Base-by-base conservation (phyloP, 2,113 vertebrate species). In the Gobiocypris rarus region DNA sequence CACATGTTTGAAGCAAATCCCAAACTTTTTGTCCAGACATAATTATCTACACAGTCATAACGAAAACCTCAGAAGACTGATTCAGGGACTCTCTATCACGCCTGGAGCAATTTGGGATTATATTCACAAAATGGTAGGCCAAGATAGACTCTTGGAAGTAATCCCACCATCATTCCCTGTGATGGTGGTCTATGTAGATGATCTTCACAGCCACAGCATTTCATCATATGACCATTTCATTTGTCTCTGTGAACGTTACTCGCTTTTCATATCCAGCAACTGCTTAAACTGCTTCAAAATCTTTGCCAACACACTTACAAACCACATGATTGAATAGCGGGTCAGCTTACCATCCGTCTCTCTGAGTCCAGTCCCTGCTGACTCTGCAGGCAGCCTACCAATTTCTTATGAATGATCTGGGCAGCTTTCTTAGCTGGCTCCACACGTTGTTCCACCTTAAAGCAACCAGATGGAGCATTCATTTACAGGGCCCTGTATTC, bases 401-500 rank as follows among this genome's bases (percentile, higher is more conserved):
- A 95, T 86, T 96, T 96, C 92, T 99, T 99, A 86, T 97, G 92
- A 34, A 98, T 95, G 2, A 93, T 95, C 91, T 97, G 97, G 22
- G 97, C 96, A 0, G 97, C 96, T 86, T 95, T 93, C 86, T 94
- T 97, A 87, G 97, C 95, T 0, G 97, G 97, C 75, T 99, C 98
- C 31, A 99, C 93, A 84, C 97, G 94, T 91, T 97, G 97, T 90
- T 98, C 98, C 67, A 97, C 96, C 98, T 99, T 89, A 1, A 83
- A 58, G 69, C 74, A 86, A 83, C 59, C 5, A 84, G 1, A 89
- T n/a, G 24, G 2, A 24, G 52, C 75, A 83, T 17, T 34, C 10
- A 48, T 63, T 65, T 26, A 79, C 58, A 48, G 4, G 17, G 50
- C 28, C 13, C 17, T 65, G 24, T 22, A 65, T 80, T 50, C 26